Percentiles rank a stretch among this genome's conserved stretches.
Evolutionary conservation across 2,797 vertebrate genomes (phyloP).

Genomic region (Apogon talboti): DNA sequence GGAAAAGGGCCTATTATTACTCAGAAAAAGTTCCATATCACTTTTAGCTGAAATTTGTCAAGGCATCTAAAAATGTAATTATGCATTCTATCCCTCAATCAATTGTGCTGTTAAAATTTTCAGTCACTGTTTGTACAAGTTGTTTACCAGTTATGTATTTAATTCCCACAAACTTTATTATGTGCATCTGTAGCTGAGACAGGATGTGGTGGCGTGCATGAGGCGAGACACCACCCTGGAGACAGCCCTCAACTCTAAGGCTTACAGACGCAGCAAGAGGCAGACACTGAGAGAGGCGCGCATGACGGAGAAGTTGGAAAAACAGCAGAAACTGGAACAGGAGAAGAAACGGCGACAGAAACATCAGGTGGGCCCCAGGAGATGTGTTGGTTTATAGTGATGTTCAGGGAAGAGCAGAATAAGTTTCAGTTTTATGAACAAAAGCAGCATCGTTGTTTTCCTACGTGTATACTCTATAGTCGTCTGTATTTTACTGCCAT

Average conservation of each 20-base stretch:
- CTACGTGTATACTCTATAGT: no score
- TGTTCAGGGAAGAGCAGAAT: neutral
- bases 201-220: slow-evolving; percentile 98
- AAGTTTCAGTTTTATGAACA: neutral
- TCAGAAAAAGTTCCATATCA: neutral
- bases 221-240: slow-evolving; percentile 95
- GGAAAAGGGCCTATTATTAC: no score
- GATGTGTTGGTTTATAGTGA: neutral
- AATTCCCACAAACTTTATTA: neutral
- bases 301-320: slow-evolving; percentile 98
- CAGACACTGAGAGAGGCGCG: slow-evolving; percentile 96
- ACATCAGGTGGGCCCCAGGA: slow-evolving; percentile 87
- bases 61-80: no score
- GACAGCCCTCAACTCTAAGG: slow-evolving; percentile 97
- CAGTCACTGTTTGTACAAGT: neutral
- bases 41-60: slow-evolving; percentile 5
- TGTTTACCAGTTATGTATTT: neutral
- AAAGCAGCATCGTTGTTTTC: neutral
- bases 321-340: slow-evolving; percentile 99
- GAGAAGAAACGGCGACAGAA: slow-evolving; percentile 97
- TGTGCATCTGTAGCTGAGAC: slow-evolving; percentile 85
- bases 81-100: neutral
- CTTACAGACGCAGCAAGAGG: slow-evolving; percentile 96
- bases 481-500: no score
- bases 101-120: no score